A percentile compares a stretch with the other conserved stretches of the same genome.
These are phyloP conservation scores for Ascidia mentula DNA, from an alignment of 23 tunicate species.

Conservation along the genomic window DNA sequence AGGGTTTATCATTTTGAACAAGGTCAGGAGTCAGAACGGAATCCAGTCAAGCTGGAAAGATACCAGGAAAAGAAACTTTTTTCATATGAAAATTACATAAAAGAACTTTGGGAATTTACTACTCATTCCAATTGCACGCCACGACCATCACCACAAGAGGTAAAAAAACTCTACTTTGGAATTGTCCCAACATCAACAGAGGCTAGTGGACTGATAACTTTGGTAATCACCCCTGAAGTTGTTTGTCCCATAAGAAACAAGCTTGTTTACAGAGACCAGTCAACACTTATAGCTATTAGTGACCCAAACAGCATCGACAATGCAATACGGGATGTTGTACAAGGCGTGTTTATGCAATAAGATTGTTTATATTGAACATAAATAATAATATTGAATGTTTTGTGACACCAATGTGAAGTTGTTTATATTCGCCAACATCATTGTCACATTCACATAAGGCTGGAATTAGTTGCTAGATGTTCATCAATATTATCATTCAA, in stretches of 20 bases:
- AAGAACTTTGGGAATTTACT: constrained; percentile 16
- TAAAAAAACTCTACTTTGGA: not conserved
- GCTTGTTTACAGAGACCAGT: not conserved
- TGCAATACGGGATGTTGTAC: not conserved
- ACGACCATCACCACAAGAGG: not conserved
- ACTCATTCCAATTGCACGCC: not conserved
- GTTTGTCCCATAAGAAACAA: not conserved
- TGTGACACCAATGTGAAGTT: too few species aligned
- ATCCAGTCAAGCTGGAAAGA: constrained; percentile 29
- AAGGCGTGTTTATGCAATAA: too few species aligned
- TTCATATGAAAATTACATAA: constrained; percentile 21
- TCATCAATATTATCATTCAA: too few species aligned
- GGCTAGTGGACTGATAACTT: not conserved
- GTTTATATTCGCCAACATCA: too few species aligned
- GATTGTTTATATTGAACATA: too few species aligned
- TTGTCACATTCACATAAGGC: too few species aligned
- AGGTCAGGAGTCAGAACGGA: not conserved
- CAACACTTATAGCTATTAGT: not conserved
- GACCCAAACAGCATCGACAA: constrained; percentile 1
- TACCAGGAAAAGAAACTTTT: not conserved
- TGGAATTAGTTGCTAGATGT: too few species aligned
- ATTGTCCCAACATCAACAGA: not conserved
- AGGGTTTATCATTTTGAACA: constrained; percentile 26
- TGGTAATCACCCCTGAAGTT: not conserved
- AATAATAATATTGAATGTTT: too few species aligned